Evolutionary conservation across 1,140 invertebrate genomes (phyloP), one percentile per base, ranked within the genome.

Genomic region (Macrocentrus cingulum): DNA sequence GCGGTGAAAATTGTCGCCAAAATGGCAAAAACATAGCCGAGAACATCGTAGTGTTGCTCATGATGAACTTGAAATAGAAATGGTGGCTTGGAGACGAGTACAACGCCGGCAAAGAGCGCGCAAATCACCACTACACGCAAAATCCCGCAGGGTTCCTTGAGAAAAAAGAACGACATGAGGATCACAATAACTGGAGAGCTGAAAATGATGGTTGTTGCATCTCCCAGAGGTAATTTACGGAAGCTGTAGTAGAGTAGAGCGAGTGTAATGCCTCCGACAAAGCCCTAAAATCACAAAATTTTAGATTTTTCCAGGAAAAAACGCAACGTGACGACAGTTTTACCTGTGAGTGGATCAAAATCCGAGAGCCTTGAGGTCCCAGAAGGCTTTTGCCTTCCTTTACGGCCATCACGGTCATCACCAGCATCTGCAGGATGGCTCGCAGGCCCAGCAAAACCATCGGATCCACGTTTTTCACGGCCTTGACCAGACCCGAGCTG

Each of bases 161-260:
- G 67, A 54, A 83, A 80, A 19, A 84, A 53, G 57, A 83, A 82
- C 2, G 83, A 84, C 36, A 85, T 65, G 0, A 80, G 71, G 56
- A 83, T 81, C 3, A 84, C 83, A 44, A 84, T 81, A 0, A 84
- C 81, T 7, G 83, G 83, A 25, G 82, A 84, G 62, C 81, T 84
- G 60, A 84, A 82, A 59, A 85, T 84, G 13, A 85, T 84, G 2
- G 83, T 81, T 1, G 84, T 83, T 7, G 84, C 83, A 72, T 85
- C 82, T 1, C 83, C 82, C 18, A 85, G 56, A 5, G 84, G 81
- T 16, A 85, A 62, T 57, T 80, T 77, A 25, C 80, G 72, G 53
- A 84, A 82, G 49, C 82, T 81, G 60, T 79, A 82, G 67, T 81
- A 85, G 2, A 84, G 62, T 16, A 82, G 60, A 2, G 77, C 77